Evolutionary conservation across 1,140 invertebrate species (phyloP).

Genomic region (Bombus superbus): DNA sequence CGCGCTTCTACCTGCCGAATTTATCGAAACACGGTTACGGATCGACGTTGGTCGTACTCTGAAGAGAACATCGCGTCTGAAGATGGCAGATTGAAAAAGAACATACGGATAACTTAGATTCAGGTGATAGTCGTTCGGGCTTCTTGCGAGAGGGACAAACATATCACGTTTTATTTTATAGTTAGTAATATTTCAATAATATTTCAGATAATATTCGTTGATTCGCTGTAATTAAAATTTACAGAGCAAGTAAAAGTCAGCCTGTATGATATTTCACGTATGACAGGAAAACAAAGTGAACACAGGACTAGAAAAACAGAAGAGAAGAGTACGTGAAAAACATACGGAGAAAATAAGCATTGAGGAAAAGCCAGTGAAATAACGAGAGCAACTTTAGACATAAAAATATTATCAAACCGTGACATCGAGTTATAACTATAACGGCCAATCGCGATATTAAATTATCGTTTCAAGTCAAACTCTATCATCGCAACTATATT

Average conservation of each 20-base stretch:
- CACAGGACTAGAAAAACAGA: background rate
- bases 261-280: background rate
- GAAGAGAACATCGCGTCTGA: background rate
- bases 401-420: background rate
- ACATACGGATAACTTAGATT: background rate
- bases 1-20: background rate
- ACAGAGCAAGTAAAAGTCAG: background rate
- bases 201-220: background rate
- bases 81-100: background rate
- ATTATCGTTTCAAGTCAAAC: background rate
- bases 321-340: background rate
- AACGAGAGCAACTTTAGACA: background rate
- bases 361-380: background rate
- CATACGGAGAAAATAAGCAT: background rate
- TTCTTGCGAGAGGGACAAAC: background rate
- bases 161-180: too few species aligned
- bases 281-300: background rate
- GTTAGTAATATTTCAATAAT: too few species aligned
- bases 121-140: background rate
- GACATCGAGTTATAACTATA: background rate
- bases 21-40: conserved; percentile 33
- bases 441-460: background rate
- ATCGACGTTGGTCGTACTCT: background rate
- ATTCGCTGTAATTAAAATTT: background rate
- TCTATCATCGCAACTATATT: background rate